Evolutionary conservation across 2,113 vertebrate species (phyloP).

Genomic region (Trogon surrucura): DNA sequence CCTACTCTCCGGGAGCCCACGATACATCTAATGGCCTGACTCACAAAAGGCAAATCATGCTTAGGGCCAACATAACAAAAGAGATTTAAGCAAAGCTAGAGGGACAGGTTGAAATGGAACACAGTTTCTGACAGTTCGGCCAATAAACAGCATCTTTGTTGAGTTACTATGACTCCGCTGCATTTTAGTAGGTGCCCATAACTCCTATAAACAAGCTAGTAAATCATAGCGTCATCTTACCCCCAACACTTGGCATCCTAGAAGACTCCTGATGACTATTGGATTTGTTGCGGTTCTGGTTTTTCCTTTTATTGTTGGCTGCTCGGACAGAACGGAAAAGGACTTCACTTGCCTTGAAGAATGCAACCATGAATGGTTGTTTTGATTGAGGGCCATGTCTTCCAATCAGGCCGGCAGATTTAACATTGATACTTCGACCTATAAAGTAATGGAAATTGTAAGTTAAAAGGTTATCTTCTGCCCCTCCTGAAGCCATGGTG

Average conservation of each 20-base stretch:
- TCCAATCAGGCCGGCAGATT: constrained; percentile 93
- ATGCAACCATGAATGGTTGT: constrained; percentile 96
- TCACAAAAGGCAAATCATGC: not conserved
- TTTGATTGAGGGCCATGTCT: constrained; percentile 95
- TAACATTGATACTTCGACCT: constrained; percentile 94
- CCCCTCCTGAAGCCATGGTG: not conserved
- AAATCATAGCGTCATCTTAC: constrained; percentile 72
- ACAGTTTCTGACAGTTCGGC: not conserved
- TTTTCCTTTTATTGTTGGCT: constrained; percentile 90
- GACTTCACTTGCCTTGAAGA: constrained; percentile 98
- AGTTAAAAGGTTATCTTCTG: not conserved
- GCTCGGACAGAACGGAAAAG: constrained; percentile 95
- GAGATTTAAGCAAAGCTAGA: not conserved
- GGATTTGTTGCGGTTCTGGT: constrained; percentile 93
- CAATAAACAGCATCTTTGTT: not conserved
- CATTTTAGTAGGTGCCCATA: not conserved
- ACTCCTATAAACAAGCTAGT: not conserved
- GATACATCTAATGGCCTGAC: not conserved
- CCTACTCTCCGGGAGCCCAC: not conserved
- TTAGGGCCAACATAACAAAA: not conserved
- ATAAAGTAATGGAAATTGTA: constrained; percentile 32
- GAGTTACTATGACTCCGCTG: not conserved
- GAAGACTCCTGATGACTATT: constrained; percentile 88
- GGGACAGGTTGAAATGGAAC: not conserved
- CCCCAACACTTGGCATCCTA: constrained; percentile 82